Conservation (phyloP, 2,797 vertebrate species). For the Eupleurogrammus muticus region DNA sequence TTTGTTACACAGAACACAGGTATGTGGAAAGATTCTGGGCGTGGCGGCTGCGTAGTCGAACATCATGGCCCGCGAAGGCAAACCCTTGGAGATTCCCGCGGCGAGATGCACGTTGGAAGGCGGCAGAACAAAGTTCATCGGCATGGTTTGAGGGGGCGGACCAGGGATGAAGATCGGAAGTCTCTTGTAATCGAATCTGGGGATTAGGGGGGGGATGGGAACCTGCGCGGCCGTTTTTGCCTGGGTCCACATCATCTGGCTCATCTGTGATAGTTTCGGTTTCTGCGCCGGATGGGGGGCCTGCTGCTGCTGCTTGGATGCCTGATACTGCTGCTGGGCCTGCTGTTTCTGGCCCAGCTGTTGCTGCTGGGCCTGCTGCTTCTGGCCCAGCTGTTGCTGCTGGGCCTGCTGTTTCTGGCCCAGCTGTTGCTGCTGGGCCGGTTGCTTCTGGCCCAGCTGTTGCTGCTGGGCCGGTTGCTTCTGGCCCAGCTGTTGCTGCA, state of each 20-base stretch:
- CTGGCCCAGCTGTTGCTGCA: not conserved
- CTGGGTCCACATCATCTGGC: not conserved
- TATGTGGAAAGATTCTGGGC: slow-evolving; percentile 95
- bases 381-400: not conserved
- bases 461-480: not conserved
- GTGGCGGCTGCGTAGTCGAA: slow-evolving; percentile 93
- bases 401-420: not conserved
- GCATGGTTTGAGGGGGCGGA: not conserved
- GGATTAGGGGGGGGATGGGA: not conserved
- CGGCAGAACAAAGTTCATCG: not conserved
- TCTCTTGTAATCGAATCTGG: not conserved
- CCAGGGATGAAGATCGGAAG: not conserved
- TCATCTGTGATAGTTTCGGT: too few species aligned
- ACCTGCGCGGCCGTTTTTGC: not conserved
- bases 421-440: not conserved
- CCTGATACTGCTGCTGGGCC: too few species aligned
- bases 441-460: not conserved
- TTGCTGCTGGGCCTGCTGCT: too few species aligned
- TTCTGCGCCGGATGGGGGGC: too few species aligned
- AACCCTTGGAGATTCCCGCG: slow-evolving; percentile 59
- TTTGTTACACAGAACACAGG: slow-evolving; percentile 97
- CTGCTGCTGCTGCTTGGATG: too few species aligned
- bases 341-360: too few species aligned
- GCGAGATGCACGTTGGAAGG: not conserved
- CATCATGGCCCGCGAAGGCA: slow-evolving; percentile 91